Percentiles rank a stretch among this genome's conserved stretches.
Conservation (phyloP, 2,888 invertebrate species). For the Eledona agricola region DNA sequence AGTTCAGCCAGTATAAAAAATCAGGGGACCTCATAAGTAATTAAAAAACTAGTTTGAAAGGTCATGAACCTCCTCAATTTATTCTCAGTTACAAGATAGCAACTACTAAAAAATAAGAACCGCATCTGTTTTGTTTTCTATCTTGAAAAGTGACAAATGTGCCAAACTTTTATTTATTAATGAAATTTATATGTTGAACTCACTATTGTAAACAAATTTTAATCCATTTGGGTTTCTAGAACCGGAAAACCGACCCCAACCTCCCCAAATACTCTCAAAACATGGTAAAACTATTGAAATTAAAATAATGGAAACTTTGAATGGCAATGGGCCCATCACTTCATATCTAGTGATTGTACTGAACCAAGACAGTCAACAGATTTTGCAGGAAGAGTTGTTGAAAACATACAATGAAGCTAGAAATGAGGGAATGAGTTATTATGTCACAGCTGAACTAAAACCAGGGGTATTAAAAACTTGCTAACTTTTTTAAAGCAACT, state of each 20-base stretch:
- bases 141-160: no score
- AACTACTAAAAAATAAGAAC: no score
- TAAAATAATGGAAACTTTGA: conserved; percentile 72
- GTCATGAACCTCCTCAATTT: no score
- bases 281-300: conserved; percentile 72
- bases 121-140: no score
- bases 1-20: no score
- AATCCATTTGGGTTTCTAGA: no score
- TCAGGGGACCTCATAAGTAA: no score
- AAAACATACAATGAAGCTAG: conserved; percentile 74
- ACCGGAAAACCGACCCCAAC: conserved; percentile 75
- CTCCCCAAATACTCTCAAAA: conserved; percentile 71
- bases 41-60: no score
- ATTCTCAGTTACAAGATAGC: no score
- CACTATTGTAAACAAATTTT: no score
- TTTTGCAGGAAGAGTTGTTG: conserved; percentile 69
- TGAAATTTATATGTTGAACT: conserved; percentile 3
- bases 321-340: conserved; percentile 81
- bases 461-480: conserved; percentile 64
- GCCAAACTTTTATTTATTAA: no score
- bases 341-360: conserved; percentile 80
- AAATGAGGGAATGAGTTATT: conserved; percentile 77
- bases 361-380: conserved; percentile 71
- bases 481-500: background rate
- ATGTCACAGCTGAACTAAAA: conserved; percentile 82